phyloP scores from a whole-genome alignment of 2,113 vertebrate genomes.

The Microcebus lehilahytsara region DNA sequence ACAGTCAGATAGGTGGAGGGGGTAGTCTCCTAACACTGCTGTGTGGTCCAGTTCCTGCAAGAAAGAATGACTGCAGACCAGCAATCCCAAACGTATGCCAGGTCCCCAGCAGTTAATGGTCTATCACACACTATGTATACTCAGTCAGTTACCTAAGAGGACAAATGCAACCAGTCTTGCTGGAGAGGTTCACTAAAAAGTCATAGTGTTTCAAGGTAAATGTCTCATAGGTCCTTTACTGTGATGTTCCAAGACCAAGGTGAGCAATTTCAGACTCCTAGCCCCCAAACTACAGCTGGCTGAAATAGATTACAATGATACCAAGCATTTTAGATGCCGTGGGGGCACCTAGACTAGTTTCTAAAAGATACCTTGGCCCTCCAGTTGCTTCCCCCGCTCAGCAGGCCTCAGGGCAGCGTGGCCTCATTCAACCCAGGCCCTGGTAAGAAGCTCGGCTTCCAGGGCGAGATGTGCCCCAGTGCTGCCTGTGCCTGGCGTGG shows the following conservation, averaged over 20 bases:
- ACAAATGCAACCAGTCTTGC: neutral
- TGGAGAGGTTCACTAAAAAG: neutral
- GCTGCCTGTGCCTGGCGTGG: rapidly evolving
- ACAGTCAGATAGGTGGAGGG: rapidly evolving
- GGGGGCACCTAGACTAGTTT: neutral
- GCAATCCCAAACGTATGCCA: neutral
- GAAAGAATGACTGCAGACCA: neutral
- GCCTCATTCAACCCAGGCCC: rapidly evolving
- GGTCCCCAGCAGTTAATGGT: neutral
- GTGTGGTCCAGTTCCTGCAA: neutral
- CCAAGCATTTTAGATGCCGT: rapidly evolving
- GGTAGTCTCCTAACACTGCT: no score
- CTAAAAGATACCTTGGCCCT: neutral
- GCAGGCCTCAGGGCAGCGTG: no score
- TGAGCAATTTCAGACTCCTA: neutral
- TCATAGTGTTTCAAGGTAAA: neutral
- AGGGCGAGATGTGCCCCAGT: no score
- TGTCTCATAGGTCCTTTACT: neutral
- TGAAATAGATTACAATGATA: neutral
- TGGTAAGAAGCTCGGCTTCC: neutral
- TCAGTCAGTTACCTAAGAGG: neutral
- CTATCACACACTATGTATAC: neutral
- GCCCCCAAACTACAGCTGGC: neutral
- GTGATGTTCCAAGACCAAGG: neutral
- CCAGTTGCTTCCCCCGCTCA: neutral